Base-by-base conservation (phyloP, 2,797 vertebrate species). In the Labeo calbasu region DNA sequence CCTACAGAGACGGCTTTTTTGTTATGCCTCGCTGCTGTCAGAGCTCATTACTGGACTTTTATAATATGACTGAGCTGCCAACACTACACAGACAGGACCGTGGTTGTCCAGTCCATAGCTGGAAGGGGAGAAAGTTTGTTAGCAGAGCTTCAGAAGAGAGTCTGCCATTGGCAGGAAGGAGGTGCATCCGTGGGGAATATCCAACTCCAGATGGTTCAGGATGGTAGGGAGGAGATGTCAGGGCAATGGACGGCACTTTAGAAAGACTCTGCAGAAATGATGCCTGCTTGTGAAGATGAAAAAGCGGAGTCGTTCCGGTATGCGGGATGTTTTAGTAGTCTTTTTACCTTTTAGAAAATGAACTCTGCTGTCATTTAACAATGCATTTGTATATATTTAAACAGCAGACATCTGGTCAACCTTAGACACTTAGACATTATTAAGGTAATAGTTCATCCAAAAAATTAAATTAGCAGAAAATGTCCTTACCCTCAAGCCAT, bases 41-140 rank as follows among this genome's bases (percentile, higher is more conserved):
- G 79, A 76, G n/a, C 65, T 82, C 65, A 85, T 85, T 85, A 82
- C 71, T 63, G 65, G 28, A 77, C 84, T 77, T 85, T 85, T 82
- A 81, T 71, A 71, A 85, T 28, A 40, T 77, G 57, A 68, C 51
- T 50, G 50, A 43, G 66, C 79, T 86, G 84, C 55, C 84, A 86
- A 55, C 53, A 70, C 23, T 71, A 65, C 79, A 77, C 65, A 65
- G 79, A 51, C 15, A 59, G 23, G 43, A 46, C 6, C n/a, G n/a
- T 46, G 84, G 65, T 70, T 70, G 57, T 65, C 84, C 69, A 43
- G 72, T 77, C 65, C 73, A 70, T 61, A 12, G 72, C 55, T 81
- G 23, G 66, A 72, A 17, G 66, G 53, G 65, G 11, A 40, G 43
- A 46, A 81, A 48, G 72, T 57, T 77, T 77, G 72, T 57, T 77